These are phyloP conservation scores for Chloroceryle inda DNA, from an alignment of 2,797 vertebrate genomes.

Conservation along the genomic window DNA sequence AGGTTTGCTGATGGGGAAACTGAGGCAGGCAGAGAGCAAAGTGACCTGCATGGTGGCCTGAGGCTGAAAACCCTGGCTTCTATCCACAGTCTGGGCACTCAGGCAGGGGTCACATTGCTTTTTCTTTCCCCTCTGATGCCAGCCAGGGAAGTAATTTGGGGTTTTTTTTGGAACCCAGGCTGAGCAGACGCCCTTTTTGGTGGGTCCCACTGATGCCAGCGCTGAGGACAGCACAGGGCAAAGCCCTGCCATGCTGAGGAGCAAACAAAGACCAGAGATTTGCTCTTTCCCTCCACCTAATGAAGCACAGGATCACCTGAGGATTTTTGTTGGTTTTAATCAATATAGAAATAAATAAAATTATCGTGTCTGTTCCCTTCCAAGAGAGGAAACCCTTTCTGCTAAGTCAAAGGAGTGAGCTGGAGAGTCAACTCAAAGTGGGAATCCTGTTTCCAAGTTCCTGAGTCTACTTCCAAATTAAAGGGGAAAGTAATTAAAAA, in stretches of 20 bases:
- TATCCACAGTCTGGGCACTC: not conserved
- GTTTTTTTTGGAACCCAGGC: not conserved
- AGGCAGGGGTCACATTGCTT: not conserved
- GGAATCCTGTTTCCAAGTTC: not conserved
- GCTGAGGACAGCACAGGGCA: not conserved
- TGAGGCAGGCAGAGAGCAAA: not conserved
- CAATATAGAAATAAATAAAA: constrained; percentile 46
- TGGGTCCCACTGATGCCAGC: not conserved
- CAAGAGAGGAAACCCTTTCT: not conserved
- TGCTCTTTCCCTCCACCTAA: not conserved
- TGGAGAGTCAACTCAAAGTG: not conserved
- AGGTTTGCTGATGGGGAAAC: not conserved
- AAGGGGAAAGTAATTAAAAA: not conserved
- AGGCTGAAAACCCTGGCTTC: not conserved
- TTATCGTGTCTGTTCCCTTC: not conserved
- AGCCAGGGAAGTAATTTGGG: not conserved
- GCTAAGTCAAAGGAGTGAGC: not conserved
- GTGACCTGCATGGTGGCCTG: not conserved
- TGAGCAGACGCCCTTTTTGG: not conserved
- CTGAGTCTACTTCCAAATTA: not conserved
- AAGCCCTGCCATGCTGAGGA: not conserved
- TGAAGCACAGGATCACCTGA: not conserved
- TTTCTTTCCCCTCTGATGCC: not conserved
- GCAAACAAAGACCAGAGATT: not conserved
- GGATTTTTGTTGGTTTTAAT: constrained; percentile 18